Conservation (phyloP, 2,113 vertebrate genomes). For the Megaceryle maxima region DNA sequence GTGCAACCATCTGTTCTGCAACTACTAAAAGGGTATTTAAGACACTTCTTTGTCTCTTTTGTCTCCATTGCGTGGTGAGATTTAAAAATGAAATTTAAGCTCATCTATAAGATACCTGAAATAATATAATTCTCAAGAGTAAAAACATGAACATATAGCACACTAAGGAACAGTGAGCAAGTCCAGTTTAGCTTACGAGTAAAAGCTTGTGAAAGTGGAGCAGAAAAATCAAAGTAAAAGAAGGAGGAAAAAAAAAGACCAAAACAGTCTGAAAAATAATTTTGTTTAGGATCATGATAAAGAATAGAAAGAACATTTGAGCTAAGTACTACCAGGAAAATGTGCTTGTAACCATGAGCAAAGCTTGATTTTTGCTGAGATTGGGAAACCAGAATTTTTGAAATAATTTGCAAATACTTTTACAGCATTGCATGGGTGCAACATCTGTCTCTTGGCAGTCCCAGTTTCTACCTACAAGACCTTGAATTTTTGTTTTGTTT, state of each 20-base stretch:
- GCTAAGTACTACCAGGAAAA: not conserved
- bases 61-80: not conserved
- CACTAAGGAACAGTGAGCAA: not conserved
- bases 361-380: not conserved
- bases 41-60: slow-evolving; percentile 7
- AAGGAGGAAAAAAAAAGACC: not conserved
- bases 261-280: not conserved
- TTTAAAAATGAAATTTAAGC: not conserved
- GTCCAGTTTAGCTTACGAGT: not conserved
- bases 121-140: not conserved
- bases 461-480: not conserved
- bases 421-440: not conserved
- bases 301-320: not conserved
- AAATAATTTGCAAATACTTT: not conserved
- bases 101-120: not conserved
- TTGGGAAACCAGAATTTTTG: not conserved
- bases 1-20: not conserved
- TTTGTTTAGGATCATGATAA: not conserved
- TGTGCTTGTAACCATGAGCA: not conserved
- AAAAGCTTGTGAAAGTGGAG: not conserved
- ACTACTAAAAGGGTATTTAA: not conserved
- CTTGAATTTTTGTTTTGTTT: not conserved
- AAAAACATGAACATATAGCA: not conserved
- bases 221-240: not conserved
- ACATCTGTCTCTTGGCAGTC: not conserved